phyloP scores from a whole-genome alignment of 2,797 vertebrate genomes.

The Anguilla megastoma region DNA sequence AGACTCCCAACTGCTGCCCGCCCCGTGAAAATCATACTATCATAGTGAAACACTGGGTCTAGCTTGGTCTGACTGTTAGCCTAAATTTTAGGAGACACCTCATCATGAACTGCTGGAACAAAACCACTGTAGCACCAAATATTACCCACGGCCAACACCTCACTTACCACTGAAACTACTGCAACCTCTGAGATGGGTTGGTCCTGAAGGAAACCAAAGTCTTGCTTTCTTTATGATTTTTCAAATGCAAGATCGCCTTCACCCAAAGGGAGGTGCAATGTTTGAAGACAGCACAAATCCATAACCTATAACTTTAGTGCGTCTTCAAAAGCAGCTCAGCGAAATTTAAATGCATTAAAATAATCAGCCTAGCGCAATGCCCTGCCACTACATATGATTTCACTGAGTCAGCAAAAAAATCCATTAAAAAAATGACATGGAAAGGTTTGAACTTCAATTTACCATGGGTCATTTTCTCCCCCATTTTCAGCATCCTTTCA shows the following conservation, averaged over 20 bases:
- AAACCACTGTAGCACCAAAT: too few relatives aligned
- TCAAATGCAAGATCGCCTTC: background rate
- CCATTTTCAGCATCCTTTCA: constrained; percentile 13
- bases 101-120: too few relatives aligned
- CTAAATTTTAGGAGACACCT: too few relatives aligned
- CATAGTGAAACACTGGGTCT: too few relatives aligned
- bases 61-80: background rate
- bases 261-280: background rate
- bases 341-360: background rate
- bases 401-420: background rate
- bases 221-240: background rate
- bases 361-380: background rate
- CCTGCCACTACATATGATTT: background rate
- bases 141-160: too few relatives aligned
- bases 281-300: background rate
- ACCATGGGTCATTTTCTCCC: background rate
- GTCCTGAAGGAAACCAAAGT: background rate
- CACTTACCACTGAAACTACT: too few relatives aligned
- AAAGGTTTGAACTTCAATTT: background rate
- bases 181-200: too few relatives aligned
- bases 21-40: background rate
- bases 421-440: background rate
- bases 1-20: background rate
- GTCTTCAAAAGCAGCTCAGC: background rate
- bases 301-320: background rate